A percentile compares a stretch with the other conserved stretches of the same genome.
Conservation (phyloP, 1,140 invertebrate species). For the Eueides isabella region DNA sequence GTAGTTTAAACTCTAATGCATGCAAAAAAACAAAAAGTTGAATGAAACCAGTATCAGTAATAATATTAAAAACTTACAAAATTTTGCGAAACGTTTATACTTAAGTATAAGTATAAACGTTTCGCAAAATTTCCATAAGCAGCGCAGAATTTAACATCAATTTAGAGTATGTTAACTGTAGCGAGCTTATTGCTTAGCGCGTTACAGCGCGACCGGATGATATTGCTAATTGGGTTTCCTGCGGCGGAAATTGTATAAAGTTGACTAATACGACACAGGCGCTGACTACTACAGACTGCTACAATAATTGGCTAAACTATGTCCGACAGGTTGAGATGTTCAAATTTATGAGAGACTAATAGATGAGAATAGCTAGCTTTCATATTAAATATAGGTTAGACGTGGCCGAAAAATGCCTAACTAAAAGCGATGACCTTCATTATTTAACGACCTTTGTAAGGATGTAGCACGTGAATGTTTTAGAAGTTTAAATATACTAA, state of each 20-base stretch:
- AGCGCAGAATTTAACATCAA: slow-evolving; percentile 22
- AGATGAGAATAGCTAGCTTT: background rate
- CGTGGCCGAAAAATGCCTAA: no score
- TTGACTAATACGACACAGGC: slow-evolving; percentile 37
- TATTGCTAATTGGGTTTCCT: slow-evolving; percentile 68
- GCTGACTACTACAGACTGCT: slow-evolving; percentile 23
- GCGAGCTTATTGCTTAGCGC: slow-evolving; percentile 40
- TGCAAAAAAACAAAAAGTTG: no score
- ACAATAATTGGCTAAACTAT: slow-evolving; percentile 26
- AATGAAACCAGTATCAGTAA: no score
- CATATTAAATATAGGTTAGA: background rate
- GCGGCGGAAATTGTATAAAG: slow-evolving; percentile 66
- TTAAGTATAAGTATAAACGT: background rate
- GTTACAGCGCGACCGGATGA: slow-evolving; percentile 62
- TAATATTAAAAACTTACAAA: no score
- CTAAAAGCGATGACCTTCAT: no score
- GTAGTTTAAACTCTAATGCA: no score
- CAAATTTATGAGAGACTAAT: background rate
- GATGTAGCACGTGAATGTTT: no score
- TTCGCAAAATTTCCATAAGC: background rate
- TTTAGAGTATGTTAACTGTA: slow-evolving; percentile 31
- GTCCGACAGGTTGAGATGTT: slow-evolving; percentile 7
- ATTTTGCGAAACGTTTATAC: no score
- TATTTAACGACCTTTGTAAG: no score
- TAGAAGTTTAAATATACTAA: no score